Evolutionary conservation across 1,140 invertebrate genomes (phyloP).

Genomic region (Luehdorfia chinensis): DNA sequence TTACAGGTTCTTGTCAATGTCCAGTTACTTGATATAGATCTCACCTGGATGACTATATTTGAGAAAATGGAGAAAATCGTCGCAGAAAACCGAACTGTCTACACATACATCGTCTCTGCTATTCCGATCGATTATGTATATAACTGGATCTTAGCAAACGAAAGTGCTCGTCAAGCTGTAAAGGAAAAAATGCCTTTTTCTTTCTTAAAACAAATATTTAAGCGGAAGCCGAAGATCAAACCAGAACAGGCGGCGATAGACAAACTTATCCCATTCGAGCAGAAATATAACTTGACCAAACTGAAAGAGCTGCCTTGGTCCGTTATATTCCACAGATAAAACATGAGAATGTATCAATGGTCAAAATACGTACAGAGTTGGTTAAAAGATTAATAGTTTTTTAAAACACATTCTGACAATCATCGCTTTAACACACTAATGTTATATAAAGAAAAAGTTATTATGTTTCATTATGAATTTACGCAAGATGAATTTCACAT

Average conservation of each 20-base stretch:
- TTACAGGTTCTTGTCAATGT: conserved; percentile 57
- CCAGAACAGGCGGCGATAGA: conserved; percentile 24
- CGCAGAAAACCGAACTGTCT: conserved; percentile 35
- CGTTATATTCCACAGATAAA: conserved; percentile 60
- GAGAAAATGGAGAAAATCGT: conserved; percentile 52
- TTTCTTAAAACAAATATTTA: conserved; percentile 26
- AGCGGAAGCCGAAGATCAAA: conserved; percentile 23
- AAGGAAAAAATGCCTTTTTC: conserved; percentile 22
- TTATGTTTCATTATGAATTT: too few relatives aligned
- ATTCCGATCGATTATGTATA: conserved; percentile 62
- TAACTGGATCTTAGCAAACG: conserved; percentile 42
- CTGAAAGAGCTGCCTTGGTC: conserved; percentile 65
- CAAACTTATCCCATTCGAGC: conserved; percentile 34
- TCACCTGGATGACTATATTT: conserved; percentile 46
- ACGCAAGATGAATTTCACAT: too few relatives aligned
- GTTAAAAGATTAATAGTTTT: too few relatives aligned
- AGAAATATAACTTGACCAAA: conserved; percentile 45
- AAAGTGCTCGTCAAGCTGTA: conserved; percentile 22
- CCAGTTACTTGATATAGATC: conserved; percentile 44
- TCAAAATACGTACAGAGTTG: too few relatives aligned
- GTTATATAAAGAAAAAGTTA: too few relatives aligned
- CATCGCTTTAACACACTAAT: too few relatives aligned
- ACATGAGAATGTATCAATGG: background rate
- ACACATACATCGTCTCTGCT: conserved; percentile 52
- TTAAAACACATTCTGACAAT: too few relatives aligned